Base-by-base conservation (phyloP, 1,140 invertebrate genomes). In the Sitophilus oryzae region DNA sequence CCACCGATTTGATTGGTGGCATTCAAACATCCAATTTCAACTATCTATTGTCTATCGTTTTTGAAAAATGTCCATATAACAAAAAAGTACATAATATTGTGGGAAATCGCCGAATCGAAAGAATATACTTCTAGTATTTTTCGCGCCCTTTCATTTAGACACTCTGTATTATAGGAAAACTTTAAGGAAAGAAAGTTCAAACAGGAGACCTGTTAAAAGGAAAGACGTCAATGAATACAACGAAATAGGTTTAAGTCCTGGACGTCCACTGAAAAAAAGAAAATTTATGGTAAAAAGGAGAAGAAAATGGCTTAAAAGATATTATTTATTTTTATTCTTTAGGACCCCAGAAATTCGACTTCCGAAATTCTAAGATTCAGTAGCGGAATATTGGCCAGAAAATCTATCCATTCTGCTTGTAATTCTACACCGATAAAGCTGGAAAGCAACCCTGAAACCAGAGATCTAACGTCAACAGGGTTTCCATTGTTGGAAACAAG, bases 141-240 rank as follows among this genome's bases (percentile, higher is more conserved):
- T n/a, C n/a, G n/a, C n/a, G n/a, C n/a, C n/a, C n/a, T n/a, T n/a
- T n/a, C n/a, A n/a, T n/a, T n/a, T n/a, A n/a, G n/a, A n/a, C n/a
- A n/a, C n/a, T n/a, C n/a, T 20, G 8, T 8, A 19, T 45, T 42
- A 30, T 18, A 57, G 79, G 41, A 77, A 78, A 59, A 82, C 81
- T 16, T 67, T 83, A 25, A 67, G 77, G 25, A 82, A 82, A 62
- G 79, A 80, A 45, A 81, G 78, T 30, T 82, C 80, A 51, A 75
- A 77, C 4, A 71, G 80, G 41, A 73, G 75, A 40, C 79, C 80
- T 36, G 73, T 81, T 10, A 68, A 75, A 30, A 76, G 76, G 35
- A 78, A 76, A 61, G 71, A 79, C 58, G 22, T 58, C 11, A 51
- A 56, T 51, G 61, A 62, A 35, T 71, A 69, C 54, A 54, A 66